Percentiles rank a stretch among this genome's conserved stretches.
Conservation (phyloP, 2,113 vertebrate genomes). For the Illadopsis cleaveri region DNA sequence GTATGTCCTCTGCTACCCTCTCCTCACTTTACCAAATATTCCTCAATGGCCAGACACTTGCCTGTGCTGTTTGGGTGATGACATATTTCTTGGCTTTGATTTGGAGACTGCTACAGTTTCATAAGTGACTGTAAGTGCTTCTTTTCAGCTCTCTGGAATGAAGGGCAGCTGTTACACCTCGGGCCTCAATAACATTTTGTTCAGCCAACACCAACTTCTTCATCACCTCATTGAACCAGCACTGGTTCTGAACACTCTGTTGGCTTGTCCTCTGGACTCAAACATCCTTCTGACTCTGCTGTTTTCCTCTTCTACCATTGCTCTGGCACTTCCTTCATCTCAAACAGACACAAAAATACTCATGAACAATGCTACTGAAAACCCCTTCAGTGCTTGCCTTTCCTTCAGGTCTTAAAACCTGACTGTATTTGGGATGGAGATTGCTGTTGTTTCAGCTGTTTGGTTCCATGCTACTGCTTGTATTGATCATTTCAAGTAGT, state of each 20-base stretch:
- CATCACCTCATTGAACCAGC: background rate
- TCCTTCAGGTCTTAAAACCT: background rate
- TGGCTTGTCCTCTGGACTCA: background rate
- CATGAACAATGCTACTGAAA: background rate
- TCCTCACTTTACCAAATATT: background rate
- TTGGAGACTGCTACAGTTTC: slow-evolving; percentile 44
- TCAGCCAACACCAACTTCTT: slow-evolving; percentile 23
- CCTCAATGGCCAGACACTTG: background rate
- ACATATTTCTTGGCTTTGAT: slow-evolving; percentile 24
- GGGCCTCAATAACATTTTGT: slow-evolving; percentile 19
- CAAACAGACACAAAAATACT: background rate
- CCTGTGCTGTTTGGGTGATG: background rate
- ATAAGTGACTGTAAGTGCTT: slow-evolving; percentile 22
- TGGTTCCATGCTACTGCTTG: background rate
- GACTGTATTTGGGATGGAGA: background rate
- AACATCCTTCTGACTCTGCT: background rate
- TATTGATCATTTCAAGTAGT: background rate
- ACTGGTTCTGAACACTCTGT: background rate
- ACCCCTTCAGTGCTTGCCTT: background rate
- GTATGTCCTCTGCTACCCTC: background rate
- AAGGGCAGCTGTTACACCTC: slow-evolving; percentile 38
- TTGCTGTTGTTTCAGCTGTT: background rate
- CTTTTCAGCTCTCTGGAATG: background rate
- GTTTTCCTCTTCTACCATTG: background rate
- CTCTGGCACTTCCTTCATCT: slow-evolving; percentile 18